Evolutionary conservation across 1,140 invertebrate genomes (phyloP).

Genomic region (Diploscapter pachys): DNA sequence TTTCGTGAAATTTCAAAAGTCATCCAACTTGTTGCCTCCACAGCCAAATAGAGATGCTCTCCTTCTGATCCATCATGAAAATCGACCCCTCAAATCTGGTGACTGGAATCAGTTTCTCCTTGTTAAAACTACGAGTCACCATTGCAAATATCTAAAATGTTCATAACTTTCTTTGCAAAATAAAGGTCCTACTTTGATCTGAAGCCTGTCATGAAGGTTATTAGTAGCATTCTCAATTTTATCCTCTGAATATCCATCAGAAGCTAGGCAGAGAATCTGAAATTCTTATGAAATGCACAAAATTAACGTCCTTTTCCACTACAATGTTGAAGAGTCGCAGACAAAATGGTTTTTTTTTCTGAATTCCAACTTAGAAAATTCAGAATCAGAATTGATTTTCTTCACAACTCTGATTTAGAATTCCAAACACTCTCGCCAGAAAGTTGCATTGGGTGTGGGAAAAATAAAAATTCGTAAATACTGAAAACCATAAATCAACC

Average conservation of each 20-base stretch:
- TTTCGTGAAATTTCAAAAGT: slow-evolving; percentile 2
- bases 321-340: too few relatives aligned
- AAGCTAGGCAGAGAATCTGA: slow-evolving; percentile 47
- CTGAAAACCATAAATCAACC: slow-evolving; percentile 30
- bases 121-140: slow-evolving; percentile 50
- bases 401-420: too few relatives aligned
- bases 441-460: slow-evolving; percentile 5
- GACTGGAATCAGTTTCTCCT: slow-evolving; percentile 46
- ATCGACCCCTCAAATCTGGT: slow-evolving; percentile 52
- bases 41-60: slow-evolving; percentile 50
- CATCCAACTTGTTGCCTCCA: slow-evolving; percentile 48
- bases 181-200: slow-evolving; percentile 5
- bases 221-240: slow-evolving; percentile 50
- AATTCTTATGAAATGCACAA: neutral
- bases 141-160: slow-evolving; percentile 42
- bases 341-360: too few relatives aligned
- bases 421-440: neutral
- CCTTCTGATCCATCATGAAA: slow-evolving; percentile 45
- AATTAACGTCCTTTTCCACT: too few relatives aligned
- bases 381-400: too few relatives aligned
- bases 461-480: slow-evolving; percentile 15
- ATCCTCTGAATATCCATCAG: slow-evolving; percentile 51
- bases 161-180: neutral
- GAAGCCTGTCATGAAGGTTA: slow-evolving; percentile 43
- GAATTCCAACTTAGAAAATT: too few relatives aligned